Percentiles rank a stretch among this genome's conserved stretches.
Conservation (phyloP, 2,113 vertebrate genomes). For the Sylvietta virens region DNA sequence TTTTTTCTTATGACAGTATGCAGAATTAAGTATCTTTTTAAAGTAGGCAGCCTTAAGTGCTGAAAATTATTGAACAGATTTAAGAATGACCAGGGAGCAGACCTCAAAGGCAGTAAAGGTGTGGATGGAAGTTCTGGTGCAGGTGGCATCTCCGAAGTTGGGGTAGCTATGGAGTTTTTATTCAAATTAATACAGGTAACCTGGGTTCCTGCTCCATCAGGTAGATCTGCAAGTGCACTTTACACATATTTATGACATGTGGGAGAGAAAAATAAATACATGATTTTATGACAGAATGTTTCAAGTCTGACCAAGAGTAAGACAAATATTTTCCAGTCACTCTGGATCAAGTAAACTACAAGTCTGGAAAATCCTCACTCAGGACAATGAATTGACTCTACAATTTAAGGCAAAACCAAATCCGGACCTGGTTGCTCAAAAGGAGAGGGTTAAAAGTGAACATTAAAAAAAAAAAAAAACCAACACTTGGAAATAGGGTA, state of each 20-base stretch:
- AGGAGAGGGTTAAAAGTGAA: not conserved
- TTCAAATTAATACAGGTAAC: not conserved
- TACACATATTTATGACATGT: not conserved
- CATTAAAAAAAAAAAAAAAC: not conserved
- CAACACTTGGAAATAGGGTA: not conserved
- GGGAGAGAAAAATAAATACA: not conserved
- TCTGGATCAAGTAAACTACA: not conserved
- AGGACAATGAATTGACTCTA: not conserved
- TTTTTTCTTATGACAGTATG: not conserved
- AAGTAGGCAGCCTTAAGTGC: not conserved
- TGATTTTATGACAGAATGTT: not conserved
- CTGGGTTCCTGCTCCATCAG: not conserved
- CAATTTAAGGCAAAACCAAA: not conserved
- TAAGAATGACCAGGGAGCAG: not conserved
- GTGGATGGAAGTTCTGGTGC: not conserved
- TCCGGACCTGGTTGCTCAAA: not conserved
- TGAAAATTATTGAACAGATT: not conserved
- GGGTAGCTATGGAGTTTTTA: not conserved
- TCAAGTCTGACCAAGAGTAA: not conserved
- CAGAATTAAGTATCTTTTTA: not conserved
- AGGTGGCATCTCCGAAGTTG: not conserved
- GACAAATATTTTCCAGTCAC: not conserved
- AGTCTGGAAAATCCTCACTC: not conserved
- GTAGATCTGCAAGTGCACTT: slow-evolving; percentile 34
- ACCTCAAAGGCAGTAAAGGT: not conserved